Evolutionary conservation across 2,113 vertebrate species (phyloP).

Genomic region (Eretmochelys imbricata): DNA sequence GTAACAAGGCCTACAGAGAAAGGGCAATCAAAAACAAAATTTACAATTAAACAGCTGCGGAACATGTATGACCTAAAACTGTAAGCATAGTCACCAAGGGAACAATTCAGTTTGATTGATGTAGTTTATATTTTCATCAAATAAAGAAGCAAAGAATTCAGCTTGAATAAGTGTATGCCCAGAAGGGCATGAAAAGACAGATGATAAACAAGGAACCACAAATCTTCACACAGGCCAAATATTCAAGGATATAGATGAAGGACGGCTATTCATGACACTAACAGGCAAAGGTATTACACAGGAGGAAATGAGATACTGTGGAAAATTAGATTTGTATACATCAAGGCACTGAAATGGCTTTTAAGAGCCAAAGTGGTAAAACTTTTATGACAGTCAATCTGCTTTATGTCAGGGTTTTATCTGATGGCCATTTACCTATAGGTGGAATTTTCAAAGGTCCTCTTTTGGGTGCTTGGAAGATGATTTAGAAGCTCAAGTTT

Average conservation of each 20-base stretch:
- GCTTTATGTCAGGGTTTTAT: background rate
- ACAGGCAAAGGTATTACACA: conserved; percentile 1
- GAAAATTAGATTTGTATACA: background rate
- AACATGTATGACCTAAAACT: conserved; percentile 28
- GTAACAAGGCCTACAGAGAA: background rate
- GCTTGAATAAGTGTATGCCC: conserved; percentile 28
- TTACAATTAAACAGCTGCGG: conserved; percentile 35
- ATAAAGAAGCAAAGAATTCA: conserved; percentile 18
- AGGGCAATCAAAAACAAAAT: background rate
- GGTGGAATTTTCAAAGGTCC: background rate
- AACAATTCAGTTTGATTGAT: conserved; percentile 20
- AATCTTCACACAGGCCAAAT: conserved; percentile 25
- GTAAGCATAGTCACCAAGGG: conserved; percentile 1
- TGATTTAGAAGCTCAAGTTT: background rate
- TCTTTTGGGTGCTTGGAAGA: background rate
- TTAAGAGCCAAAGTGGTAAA: conserved; percentile 13
- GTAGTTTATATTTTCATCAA: conserved; percentile 37
- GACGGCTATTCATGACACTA: background rate
- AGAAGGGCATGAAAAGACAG: conserved; percentile 20
- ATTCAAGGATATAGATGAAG: conserved; percentile 41
- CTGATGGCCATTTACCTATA: background rate
- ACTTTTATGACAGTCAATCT: background rate
- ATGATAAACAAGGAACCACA: conserved; percentile 33
- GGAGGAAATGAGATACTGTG: background rate
- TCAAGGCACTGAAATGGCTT: background rate